Conservation (phyloP, 2,113 vertebrate species). For the Empidonax traillii region DNA sequence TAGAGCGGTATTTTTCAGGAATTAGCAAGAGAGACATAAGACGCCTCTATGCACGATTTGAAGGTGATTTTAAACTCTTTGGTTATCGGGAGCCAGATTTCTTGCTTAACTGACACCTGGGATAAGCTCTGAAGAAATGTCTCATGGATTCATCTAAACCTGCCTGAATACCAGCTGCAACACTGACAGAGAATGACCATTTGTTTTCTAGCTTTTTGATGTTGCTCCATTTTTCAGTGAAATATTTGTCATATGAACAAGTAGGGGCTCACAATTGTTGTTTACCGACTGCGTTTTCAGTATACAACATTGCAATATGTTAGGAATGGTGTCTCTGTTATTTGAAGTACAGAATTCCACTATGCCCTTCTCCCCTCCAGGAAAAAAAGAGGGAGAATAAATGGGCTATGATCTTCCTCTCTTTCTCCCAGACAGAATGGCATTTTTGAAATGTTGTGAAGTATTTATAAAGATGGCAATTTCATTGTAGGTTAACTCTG, state of each 20-base stretch:
- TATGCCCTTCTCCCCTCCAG: neutral
- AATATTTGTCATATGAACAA: constrained; percentile 27
- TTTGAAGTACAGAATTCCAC: neutral
- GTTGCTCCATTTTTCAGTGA: constrained; percentile 51
- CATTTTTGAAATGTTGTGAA: neutral
- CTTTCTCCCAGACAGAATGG: neutral
- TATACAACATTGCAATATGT: neutral
- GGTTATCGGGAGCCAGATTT: constrained; percentile 91
- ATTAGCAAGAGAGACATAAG: constrained; percentile 89
- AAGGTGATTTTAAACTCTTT: constrained; percentile 93
- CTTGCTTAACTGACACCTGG: constrained; percentile 79
- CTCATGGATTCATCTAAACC: neutral
- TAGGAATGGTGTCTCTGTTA: constrained; percentile 6
- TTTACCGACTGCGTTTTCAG: constrained; percentile 43
- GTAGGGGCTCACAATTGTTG: constrained; percentile 8
- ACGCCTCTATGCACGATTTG: constrained; percentile 86
- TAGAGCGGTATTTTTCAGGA: constrained; percentile 89
- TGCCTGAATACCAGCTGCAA: constrained; percentile 6
- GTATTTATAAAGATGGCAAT: neutral
- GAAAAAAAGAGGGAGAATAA: neutral
- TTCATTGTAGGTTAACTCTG: neutral
- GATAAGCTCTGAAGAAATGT: neutral
- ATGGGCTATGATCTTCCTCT: neutral
- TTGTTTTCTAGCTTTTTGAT: constrained; percentile 35
- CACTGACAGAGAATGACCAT: neutral